phyloP scores from a whole-genome alignment of 2,888 invertebrate species.

The Drosophila longiperda region DNA sequence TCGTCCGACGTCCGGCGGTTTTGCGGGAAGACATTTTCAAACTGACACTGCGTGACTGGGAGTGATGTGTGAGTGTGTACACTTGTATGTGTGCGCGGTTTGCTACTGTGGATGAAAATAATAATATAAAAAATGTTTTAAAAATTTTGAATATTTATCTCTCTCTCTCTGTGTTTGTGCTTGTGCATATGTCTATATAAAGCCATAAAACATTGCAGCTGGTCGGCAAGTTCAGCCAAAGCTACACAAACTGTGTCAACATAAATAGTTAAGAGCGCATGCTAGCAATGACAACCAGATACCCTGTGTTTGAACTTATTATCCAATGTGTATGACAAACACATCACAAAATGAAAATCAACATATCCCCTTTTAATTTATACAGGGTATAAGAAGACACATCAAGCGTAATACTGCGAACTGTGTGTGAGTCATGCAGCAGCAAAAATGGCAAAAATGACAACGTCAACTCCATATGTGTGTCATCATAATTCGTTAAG shows the following conservation, averaged over 20 bases:
- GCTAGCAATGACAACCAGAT: not conserved
- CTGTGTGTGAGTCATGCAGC: constrained; percentile 52
- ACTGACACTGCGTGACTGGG: constrained; percentile 14
- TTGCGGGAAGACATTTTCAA: constrained; percentile 96
- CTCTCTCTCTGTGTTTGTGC: constrained; percentile 22
- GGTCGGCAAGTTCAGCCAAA: constrained; percentile 66
- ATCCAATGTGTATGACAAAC: not conserved
- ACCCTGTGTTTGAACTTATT: not conserved
- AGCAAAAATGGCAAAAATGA: constrained; percentile 57
- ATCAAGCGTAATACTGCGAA: constrained; percentile 9
- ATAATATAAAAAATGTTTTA: not conserved
- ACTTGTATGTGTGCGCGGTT: constrained; percentile 20
- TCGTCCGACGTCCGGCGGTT: constrained; percentile 97
- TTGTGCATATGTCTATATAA: constrained; percentile 64
- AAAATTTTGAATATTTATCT: not conserved
- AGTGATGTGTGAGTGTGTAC: constrained; percentile 21
- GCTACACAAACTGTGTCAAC: constrained; percentile 74
- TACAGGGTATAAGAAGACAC: constrained; percentile 10
- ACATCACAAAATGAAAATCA: not conserved
- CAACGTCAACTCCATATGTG: constrained; percentile 58
- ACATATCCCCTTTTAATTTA: not conserved
- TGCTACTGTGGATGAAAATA: constrained; percentile 12
- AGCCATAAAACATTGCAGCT: constrained; percentile 55
- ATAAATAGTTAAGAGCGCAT: constrained; percentile 7
- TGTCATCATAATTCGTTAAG: constrained; percentile 33